Evolutionary conservation across 2,888 invertebrate species (phyloP).

Genomic region (Lasioglossum vierecki): DNA sequence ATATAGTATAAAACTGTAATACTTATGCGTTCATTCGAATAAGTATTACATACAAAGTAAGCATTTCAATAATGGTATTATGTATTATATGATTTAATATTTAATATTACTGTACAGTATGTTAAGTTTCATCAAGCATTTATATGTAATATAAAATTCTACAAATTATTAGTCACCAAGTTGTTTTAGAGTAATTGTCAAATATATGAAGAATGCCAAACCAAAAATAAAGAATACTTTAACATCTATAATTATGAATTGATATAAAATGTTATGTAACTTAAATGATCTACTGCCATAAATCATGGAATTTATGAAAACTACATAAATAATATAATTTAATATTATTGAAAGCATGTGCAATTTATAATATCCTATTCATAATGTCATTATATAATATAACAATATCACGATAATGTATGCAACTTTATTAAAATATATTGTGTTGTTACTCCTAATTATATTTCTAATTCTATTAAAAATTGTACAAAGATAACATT

Average conservation of each 20-base stretch:
- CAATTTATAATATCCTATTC: neutral
- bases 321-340: slow-evolving; percentile 20
- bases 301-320: neutral
- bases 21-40: slow-evolving; percentile 15
- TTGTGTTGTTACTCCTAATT: too few species aligned
- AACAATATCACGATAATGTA: neutral
- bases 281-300: slow-evolving; percentile 40
- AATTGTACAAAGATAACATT: neutral
- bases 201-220: neutral
- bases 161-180: neutral
- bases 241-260: slow-evolving; percentile 18
- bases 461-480: neutral
- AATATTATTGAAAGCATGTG: neutral
- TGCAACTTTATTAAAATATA: neutral
- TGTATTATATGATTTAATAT: neutral
- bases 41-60: neutral
- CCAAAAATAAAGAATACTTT: slow-evolving; percentile 7
- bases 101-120: neutral
- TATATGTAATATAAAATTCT: neutral
- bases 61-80: neutral
- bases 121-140: neutral
- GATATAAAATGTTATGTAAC: slow-evolving; percentile 20
- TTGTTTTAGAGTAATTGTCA: neutral
- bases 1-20: neutral
- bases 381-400: neutral